phyloP scores from a whole-genome alignment of 2,888 invertebrate species.

The Sesia apiformis region DNA sequence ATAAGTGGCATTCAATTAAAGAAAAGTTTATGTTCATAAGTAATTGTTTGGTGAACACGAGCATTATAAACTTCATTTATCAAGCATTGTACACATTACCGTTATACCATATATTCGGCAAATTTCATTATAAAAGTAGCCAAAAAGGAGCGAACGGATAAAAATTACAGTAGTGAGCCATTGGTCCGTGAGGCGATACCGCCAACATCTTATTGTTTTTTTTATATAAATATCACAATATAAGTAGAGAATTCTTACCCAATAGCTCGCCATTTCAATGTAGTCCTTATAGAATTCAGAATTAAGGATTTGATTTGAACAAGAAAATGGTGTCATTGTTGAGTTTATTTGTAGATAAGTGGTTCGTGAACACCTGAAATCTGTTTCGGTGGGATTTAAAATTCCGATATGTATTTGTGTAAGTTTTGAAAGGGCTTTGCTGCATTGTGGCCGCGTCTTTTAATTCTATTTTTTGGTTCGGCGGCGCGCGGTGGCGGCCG shows the following conservation, averaged over 20 bases:
- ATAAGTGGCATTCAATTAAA: too few relatives aligned
- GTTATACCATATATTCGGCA: too few relatives aligned
- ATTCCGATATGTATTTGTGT: slow-evolving; percentile 48
- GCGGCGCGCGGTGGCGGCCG: slow-evolving; percentile 22
- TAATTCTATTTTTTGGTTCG: slow-evolving; percentile 53
- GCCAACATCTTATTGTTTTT: background rate
- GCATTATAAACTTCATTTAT: too few relatives aligned
- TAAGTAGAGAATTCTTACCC: background rate
- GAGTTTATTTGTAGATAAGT: slow-evolving; percentile 6
- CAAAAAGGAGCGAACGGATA: too few relatives aligned
- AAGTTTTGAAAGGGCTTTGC: slow-evolving; percentile 45
- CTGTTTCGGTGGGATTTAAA: slow-evolving; percentile 31
- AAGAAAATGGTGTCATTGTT: too few relatives aligned
- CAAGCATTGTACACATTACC: too few relatives aligned
- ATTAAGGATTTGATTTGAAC: too few relatives aligned
- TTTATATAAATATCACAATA: slow-evolving; percentile 3
- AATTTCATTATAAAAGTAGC: too few relatives aligned
- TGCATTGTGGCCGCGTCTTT: slow-evolving; percentile 58
- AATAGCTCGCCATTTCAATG: too few relatives aligned
- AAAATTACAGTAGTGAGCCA: background rate
- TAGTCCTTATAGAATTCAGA: too few relatives aligned
- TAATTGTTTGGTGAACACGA: too few relatives aligned
- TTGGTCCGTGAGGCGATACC: background rate
- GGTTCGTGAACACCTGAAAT: slow-evolving; percentile 16
- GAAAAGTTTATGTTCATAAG: too few relatives aligned